A percentile compares a stretch with the other conserved stretches of the same genome.
phyloP scores from a whole-genome alignment of 2,888 invertebrate genomes.

The Archips crataeganus region DNA sequence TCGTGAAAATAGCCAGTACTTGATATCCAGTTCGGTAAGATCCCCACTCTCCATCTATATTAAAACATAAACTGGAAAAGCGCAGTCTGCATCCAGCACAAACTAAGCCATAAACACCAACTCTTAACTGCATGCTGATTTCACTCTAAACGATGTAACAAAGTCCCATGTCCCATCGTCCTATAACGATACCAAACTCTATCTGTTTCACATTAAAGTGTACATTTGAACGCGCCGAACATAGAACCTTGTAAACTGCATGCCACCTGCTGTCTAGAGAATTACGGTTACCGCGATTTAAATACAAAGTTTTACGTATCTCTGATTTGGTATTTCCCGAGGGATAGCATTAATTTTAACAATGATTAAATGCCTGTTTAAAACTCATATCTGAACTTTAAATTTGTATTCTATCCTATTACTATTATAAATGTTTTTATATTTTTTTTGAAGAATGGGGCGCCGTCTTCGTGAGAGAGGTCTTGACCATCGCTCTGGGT shows the following conservation, averaged over 20 bases:
- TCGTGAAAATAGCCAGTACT: no score
- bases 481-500: no score
- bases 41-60: neutral
- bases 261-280: neutral
- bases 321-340: neutral
- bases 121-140: conserved; percentile 9
- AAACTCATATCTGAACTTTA: neutral
- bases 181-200: neutral
- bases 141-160: neutral
- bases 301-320: neutral
- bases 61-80: neutral
- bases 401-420: no score
- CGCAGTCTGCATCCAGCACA: neutral
- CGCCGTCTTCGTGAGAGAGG: no score
- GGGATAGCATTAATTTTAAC: conserved; percentile 1
- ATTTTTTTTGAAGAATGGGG: no score
- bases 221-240: neutral
- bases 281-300: neutral
- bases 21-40: no score
- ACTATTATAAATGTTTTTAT: no score
- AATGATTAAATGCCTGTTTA: neutral
- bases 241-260: neutral
- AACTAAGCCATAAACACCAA: neutral
- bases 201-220: neutral
- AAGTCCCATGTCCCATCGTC: neutral